Percentiles rank a stretch among this genome's conserved stretches.
phyloP scores from a whole-genome alignment of 2,113 vertebrate genomes.

The Columba janthina region DNA sequence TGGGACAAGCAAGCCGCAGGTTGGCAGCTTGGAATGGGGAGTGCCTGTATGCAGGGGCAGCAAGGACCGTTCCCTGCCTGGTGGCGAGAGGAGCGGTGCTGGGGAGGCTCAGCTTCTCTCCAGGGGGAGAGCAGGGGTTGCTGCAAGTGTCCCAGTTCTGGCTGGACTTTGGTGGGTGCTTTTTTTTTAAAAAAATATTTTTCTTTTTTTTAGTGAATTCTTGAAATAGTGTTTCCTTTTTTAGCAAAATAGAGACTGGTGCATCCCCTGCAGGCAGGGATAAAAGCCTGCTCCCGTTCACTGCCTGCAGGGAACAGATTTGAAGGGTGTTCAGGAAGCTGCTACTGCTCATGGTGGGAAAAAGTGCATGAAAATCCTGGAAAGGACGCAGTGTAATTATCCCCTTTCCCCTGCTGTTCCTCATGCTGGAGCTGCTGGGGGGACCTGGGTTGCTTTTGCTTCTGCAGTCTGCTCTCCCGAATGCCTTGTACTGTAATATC shows the following conservation, averaged over 20 bases:
- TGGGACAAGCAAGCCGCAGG: neutral
- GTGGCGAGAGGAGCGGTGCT: neutral
- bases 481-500: neutral
- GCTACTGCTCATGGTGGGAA: constrained; percentile 3
- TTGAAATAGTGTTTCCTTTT: neutral
- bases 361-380: constrained; percentile 36
- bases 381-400: constrained; percentile 54
- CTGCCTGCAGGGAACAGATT: constrained; percentile 28
- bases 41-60: neutral
- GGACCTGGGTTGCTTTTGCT: constrained; percentile 13
- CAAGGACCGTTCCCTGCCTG: neutral
- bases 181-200: no score
- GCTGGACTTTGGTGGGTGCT: neutral
- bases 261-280: constrained; percentile 53
- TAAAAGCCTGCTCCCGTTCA: constrained; percentile 7
- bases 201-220: neutral
- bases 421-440: neutral
- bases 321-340: neutral
- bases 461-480: neutral
- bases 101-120: neutral
- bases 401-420: neutral
- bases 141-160: neutral
- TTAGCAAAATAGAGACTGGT: constrained; percentile 5
- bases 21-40: fast-evolving
- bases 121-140: neutral